These are phyloP conservation scores for Phrynocephalus versicolor DNA, from an alignment of 2,113 vertebrate species.

Conservation along the genomic window DNA sequence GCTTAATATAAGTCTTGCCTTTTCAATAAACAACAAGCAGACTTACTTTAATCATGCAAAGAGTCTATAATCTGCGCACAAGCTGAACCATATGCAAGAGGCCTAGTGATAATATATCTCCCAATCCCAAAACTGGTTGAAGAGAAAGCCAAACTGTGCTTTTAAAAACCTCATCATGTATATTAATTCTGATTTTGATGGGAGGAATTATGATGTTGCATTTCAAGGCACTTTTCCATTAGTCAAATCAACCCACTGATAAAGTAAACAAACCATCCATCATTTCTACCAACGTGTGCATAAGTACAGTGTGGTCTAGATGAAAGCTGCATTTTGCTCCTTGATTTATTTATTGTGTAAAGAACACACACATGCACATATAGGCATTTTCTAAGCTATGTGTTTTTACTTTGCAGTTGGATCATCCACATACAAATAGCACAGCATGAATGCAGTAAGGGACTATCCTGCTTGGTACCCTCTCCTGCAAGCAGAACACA, in stretches of 20 bases:
- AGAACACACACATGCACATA: slow-evolving; percentile 59
- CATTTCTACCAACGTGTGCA: slow-evolving; percentile 73
- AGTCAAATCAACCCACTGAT: slow-evolving; percentile 62
- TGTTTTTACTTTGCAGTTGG: slow-evolving; percentile 66
- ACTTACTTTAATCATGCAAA: too few relatives aligned
- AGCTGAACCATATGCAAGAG: neutral
- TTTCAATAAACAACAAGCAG: neutral
- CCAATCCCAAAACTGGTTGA: neutral
- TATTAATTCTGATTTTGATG: neutral
- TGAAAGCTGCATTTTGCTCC: slow-evolving; percentile 50
- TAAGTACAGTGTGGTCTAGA: slow-evolving; percentile 65
- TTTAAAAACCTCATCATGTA: neutral
- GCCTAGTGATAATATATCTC: neutral
- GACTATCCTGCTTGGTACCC: slow-evolving; percentile 17
- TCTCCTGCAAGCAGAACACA: neutral
- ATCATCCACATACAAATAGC: slow-evolving; percentile 62
- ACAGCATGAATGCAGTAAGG: slow-evolving; percentile 10
- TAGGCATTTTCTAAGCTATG: slow-evolving; percentile 52
- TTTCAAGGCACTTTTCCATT: slow-evolving; percentile 27
- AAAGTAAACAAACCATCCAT: slow-evolving; percentile 60
- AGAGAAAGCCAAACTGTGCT: neutral
- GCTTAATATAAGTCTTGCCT: neutral
- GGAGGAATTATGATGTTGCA: slow-evolving; percentile 23
- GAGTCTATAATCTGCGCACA: too few relatives aligned
- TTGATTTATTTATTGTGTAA: slow-evolving; percentile 61